Conservation (phyloP, 1,140 invertebrate species). For the Ostrea edulis region DNA sequence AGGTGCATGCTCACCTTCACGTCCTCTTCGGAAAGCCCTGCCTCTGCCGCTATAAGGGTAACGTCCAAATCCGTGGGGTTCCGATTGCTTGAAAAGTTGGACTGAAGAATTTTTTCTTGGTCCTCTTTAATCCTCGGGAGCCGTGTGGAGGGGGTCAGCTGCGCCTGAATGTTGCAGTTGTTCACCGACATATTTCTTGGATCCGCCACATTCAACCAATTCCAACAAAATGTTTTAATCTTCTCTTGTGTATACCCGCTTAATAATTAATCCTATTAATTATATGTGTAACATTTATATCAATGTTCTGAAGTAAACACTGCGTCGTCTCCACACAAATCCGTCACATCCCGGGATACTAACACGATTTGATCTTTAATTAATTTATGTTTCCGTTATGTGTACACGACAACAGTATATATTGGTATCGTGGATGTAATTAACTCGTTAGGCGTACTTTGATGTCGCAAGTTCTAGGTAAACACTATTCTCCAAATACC, state of each 20-base stretch:
- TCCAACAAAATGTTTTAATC: not conserved
- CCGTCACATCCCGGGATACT: slow-evolving; percentile 1
- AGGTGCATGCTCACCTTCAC: slow-evolving; percentile 61
- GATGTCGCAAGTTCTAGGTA: not conserved
- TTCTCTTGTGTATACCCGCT: not conserved
- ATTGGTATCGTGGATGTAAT: not conserved
- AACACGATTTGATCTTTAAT: slow-evolving; percentile 35
- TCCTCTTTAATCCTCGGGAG: slow-evolving; percentile 64
- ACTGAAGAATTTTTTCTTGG: slow-evolving; percentile 64
- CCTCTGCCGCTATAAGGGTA: slow-evolving; percentile 66
- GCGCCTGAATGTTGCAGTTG: slow-evolving; percentile 62
- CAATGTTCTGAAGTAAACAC: not conserved
- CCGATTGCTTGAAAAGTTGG: slow-evolving; percentile 66
- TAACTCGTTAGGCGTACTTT: not conserved
- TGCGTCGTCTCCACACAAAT: not conserved
- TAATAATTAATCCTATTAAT: slow-evolving; percentile 26
- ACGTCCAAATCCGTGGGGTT: slow-evolving; percentile 71
- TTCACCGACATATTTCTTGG: slow-evolving; percentile 12
- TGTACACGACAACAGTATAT: not conserved
- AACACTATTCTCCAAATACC: not conserved
- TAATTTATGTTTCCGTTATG: not conserved
- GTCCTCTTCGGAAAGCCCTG: slow-evolving; percentile 61
- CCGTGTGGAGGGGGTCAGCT: slow-evolving; percentile 65
- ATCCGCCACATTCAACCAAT: not conserved
- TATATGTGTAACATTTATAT: not conserved